Evolutionary conservation across 2,113 vertebrate genomes (phyloP).

Genomic region (Leiothrix lutea): DNA sequence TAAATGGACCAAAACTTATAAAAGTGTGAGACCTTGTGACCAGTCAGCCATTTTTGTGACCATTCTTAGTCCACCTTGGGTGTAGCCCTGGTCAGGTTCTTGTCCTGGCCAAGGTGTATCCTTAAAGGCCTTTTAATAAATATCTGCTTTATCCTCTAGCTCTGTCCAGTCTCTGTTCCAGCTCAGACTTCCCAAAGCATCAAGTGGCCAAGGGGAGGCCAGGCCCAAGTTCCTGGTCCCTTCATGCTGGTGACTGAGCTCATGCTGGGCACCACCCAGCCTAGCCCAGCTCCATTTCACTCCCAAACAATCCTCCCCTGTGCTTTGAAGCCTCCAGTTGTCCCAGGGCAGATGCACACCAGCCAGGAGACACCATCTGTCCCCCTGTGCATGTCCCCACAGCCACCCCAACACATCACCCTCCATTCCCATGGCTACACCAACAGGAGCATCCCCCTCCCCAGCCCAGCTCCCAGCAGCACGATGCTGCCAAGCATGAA

Average conservation of each 20-base stretch:
- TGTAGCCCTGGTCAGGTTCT: neutral
- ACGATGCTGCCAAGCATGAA: neutral
- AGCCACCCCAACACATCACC: neutral
- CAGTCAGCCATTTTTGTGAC: too few relatives aligned
- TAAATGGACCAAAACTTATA: too few relatives aligned
- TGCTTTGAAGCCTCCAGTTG: neutral
- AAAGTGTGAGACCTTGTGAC: neutral
- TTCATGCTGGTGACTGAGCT: neutral
- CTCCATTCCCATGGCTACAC: neutral
- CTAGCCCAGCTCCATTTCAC: neutral
- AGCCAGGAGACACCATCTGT: neutral
- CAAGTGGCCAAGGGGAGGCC: fast-evolving
- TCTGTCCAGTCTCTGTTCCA: neutral
- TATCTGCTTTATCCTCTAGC: neutral
- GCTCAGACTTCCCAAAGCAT: too few relatives aligned
- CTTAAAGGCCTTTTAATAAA: neutral
- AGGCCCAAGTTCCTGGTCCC: neutral
- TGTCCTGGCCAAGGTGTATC: neutral
- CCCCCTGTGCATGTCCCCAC: neutral
- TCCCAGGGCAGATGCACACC: neutral
- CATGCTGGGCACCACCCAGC: fast-evolving
- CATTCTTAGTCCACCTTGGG: neutral
- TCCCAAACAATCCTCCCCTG: fast-evolving
- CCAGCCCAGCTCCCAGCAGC: neutral
- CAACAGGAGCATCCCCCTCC: neutral